Evolutionary conservation across 2,113 vertebrate genomes (phyloP).

Genomic region (Bufo bufo): DNA sequence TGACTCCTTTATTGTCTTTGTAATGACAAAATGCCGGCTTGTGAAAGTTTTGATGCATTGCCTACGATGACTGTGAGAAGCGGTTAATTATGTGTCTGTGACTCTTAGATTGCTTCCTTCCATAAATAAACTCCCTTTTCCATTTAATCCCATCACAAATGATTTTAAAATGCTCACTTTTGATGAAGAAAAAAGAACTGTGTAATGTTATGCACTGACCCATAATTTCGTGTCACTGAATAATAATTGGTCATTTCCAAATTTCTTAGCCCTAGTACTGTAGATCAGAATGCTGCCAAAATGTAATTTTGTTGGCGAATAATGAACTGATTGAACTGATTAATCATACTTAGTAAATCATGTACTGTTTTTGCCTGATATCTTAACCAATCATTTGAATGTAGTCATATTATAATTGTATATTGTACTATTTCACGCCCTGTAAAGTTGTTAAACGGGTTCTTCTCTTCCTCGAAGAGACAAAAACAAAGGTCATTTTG

Average conservation of each 20-base stretch:
- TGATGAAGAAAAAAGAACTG: constrained; percentile 45
- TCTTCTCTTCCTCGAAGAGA: constrained; percentile 11
- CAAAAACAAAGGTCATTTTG: constrained; percentile 28
- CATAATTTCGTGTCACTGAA: constrained; percentile 38
- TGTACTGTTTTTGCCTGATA: constrained; percentile 10
- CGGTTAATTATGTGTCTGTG: constrained; percentile 52
- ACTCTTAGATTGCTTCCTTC: constrained; percentile 26
- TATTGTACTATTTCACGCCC: constrained; percentile 4
- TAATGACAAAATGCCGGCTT: constrained; percentile 50
- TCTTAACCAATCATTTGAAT: constrained; percentile 7
- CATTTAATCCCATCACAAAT: constrained; percentile 52
- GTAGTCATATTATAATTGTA: constrained; percentile 6
- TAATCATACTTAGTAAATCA: constrained; percentile 42
- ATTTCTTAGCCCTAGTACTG: constrained; percentile 2
- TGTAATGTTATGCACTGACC: constrained; percentile 33
- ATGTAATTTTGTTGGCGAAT: constrained; percentile 42
- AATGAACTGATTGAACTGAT: constrained; percentile 43
- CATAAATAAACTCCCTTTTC: constrained; percentile 51
- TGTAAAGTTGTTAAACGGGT: background rate
- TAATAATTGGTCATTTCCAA: constrained; percentile 47
- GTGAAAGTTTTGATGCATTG: constrained; percentile 47
- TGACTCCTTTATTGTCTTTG: constrained; percentile 42
- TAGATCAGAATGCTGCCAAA: constrained; percentile 42
- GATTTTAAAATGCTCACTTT: constrained; percentile 40
- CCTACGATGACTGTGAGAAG: constrained; percentile 38